Conservation (phyloP, 2,888 invertebrate genomes). For the Conus canariensis region DNA sequence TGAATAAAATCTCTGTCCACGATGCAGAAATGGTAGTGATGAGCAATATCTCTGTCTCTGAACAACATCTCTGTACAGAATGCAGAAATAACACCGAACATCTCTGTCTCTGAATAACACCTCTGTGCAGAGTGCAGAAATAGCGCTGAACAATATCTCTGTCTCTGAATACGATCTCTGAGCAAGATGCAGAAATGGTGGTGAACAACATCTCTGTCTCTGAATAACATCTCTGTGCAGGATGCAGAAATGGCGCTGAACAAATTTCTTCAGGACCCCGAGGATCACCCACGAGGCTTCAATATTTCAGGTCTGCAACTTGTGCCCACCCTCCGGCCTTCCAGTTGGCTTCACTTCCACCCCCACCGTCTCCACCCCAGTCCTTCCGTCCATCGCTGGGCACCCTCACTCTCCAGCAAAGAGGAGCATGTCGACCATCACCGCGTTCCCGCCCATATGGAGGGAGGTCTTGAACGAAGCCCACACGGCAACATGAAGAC, state of each 20-base stretch:
- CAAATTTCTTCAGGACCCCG: neutral
- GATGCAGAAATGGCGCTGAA: conserved; percentile 15
- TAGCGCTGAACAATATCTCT: no score
- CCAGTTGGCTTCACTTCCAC: neutral
- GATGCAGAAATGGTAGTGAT: no score
- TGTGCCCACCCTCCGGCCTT: neutral
- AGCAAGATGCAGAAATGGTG: no score
- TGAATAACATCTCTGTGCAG: neutral
- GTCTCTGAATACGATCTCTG: no score
- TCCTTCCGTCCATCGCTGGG: neutral
- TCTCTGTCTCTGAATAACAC: no score
- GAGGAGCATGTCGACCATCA: neutral
- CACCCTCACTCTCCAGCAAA: neutral
- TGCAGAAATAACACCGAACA: no score
- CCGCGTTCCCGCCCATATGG: neutral
- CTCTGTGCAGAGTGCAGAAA: no score
- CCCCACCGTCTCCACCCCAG: neutral
- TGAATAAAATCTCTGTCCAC: no score
- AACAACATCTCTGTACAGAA: no score
- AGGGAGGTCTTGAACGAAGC: neutral
- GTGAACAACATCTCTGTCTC: no score
- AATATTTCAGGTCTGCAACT: conserved; percentile 21
- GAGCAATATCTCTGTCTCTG: no score
- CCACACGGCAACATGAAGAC: no score
- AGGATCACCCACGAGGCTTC: neutral